Percentiles rank a stretch among this genome's conserved stretches.
Conservation (phyloP, 2,888 invertebrate genomes). For the Parochlus steinenii region DNA sequence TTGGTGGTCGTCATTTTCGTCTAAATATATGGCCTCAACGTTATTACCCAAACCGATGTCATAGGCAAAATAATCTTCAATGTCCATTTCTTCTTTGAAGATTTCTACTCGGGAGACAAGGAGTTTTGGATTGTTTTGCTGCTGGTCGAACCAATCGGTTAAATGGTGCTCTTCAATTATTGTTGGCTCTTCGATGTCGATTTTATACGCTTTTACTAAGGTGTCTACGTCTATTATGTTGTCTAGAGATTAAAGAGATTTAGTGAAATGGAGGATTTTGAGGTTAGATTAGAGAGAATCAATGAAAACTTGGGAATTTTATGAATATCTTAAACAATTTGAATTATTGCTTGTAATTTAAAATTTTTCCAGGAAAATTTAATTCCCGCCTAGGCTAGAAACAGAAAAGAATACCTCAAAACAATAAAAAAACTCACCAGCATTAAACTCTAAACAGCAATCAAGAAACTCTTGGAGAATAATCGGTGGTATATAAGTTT, state of each 20-base stretch:
- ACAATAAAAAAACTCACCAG: constrained; percentile 2
- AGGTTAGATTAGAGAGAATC: too few relatives aligned
- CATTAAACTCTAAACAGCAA: constrained; percentile 1
- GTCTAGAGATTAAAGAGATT: too few relatives aligned
- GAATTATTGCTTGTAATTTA: neutral
- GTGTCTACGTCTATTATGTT: too few relatives aligned
- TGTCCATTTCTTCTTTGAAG: neutral
- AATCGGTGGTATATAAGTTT: neutral
- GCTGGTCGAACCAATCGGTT: neutral
- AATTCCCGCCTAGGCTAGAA: too few relatives aligned
- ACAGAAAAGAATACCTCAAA: too few relatives aligned
- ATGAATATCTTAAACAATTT: neutral
- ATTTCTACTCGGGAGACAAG: neutral
- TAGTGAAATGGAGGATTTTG: too few relatives aligned
- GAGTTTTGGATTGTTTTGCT: neutral
- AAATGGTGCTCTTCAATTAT: neutral
- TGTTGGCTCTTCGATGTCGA: too few relatives aligned
- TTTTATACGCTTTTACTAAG: too few relatives aligned
- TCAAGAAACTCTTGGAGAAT: neutral
- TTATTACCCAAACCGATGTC: neutral
- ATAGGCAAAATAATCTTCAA: constrained; percentile 1
- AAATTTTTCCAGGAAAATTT: too few relatives aligned
- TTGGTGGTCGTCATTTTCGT: constrained; percentile 1
- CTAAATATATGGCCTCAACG: constrained; percentile 6
- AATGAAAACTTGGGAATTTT: neutral